phyloP scores from a whole-genome alignment of 2,113 vertebrate genomes.

The Cebus imitator region DNA sequence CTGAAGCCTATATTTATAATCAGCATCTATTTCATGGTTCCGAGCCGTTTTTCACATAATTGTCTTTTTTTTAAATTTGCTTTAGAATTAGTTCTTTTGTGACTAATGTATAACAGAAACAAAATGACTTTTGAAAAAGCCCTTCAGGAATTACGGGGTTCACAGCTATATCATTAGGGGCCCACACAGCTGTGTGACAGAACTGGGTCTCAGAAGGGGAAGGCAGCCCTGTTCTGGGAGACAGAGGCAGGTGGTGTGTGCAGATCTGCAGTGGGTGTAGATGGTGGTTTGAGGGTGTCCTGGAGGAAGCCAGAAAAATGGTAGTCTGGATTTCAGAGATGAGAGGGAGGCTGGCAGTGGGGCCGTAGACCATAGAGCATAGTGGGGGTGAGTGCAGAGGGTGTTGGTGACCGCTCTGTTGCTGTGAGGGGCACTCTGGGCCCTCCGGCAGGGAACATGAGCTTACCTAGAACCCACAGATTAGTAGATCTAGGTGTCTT shows the following conservation, averaged over 20 bases:
- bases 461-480: background rate
- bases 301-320: background rate
- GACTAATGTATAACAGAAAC: slow-evolving; percentile 49
- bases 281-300: background rate
- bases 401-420: rapidly evolving
- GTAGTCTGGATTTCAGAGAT: background rate
- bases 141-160: slow-evolving; percentile 3
- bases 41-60: slow-evolving; percentile 38
- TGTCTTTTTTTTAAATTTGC: slow-evolving; percentile 28
- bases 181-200: background rate
- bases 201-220: background rate
- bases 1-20: slow-evolving; percentile 67
- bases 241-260: background rate
- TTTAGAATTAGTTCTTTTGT: slow-evolving; percentile 68
- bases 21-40: slow-evolving; percentile 65
- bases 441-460: background rate
- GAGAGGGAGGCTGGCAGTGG: background rate
- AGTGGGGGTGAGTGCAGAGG: too few species aligned
- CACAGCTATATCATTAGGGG: background rate
- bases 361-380: background rate
- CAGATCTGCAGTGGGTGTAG: background rate
- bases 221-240: background rate
- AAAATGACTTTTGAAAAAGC: slow-evolving; percentile 49
- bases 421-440: background rate
- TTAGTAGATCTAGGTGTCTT: background rate